Percentiles rank a stretch among this genome's conserved stretches.
These are phyloP conservation scores for Neogobius melanostomus DNA, from an alignment of 2,113 vertebrate species.

Conservation along the genomic window DNA sequence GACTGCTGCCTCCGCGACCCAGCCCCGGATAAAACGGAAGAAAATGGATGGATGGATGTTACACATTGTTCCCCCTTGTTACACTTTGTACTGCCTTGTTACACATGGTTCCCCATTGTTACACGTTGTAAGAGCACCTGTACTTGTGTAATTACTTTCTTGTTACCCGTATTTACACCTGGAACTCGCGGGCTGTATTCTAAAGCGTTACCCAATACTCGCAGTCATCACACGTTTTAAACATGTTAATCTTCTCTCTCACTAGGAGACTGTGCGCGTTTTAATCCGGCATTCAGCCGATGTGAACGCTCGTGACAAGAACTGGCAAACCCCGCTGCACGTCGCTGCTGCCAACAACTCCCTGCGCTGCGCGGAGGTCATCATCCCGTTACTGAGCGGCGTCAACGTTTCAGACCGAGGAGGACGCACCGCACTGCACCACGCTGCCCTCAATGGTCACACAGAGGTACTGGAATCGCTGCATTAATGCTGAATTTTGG, in stretches of 20 bases:
- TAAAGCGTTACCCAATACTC: too few relatives aligned
- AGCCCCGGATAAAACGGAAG: too few relatives aligned
- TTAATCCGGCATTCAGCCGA: conserved; percentile 94
- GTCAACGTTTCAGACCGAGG: conserved; percentile 96
- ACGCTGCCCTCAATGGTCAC: conserved; percentile 94
- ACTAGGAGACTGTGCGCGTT: conserved; percentile 90
- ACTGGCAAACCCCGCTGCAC: conserved; percentile 96
- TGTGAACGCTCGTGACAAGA: conserved; percentile 96
- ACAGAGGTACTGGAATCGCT: conserved; percentile 77
- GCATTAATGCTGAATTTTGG: background rate
- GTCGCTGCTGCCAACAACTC: conserved; percentile 93
- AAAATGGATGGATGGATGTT: too few relatives aligned
- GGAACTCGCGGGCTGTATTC: too few relatives aligned
- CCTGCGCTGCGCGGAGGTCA: conserved; percentile 87
- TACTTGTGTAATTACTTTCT: too few relatives aligned
- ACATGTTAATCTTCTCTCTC: conserved; percentile 1
- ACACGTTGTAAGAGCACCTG: too few relatives aligned
- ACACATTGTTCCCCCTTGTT: too few relatives aligned
- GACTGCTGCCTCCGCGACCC: too few relatives aligned
- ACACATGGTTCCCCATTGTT: too few relatives aligned
- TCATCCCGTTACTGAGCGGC: conserved; percentile 91
- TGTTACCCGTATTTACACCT: too few relatives aligned
- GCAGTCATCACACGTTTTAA: background rate
- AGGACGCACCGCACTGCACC: conserved; percentile 91
- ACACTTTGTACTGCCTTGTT: too few relatives aligned